These are phyloP conservation scores for Telmatochromis bifrenatus DNA, from an alignment of 2,113 vertebrate genomes.

Conservation along the genomic window DNA sequence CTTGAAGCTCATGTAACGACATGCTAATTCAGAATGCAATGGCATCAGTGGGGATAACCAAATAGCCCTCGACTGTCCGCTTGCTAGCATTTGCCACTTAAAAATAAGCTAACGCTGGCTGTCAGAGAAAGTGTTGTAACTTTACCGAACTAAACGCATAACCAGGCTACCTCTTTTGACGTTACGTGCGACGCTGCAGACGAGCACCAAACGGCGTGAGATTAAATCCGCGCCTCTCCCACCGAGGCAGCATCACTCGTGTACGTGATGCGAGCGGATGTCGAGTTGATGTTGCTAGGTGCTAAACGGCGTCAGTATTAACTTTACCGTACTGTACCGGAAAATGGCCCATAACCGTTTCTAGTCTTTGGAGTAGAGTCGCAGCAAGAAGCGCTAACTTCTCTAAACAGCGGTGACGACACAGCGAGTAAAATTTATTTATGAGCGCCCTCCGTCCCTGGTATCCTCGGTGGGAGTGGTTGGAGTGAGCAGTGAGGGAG, in stretches of 20 bases:
- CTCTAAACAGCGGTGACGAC: not conserved
- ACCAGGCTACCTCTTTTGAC: not conserved
- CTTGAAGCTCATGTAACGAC: not conserved
- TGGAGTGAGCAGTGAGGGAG: not conserved
- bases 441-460: not conserved
- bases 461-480: conserved; percentile 51
- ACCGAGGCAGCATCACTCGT: conserved; percentile 35
- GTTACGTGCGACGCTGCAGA: not conserved
- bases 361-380: not conserved
- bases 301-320: not conserved
- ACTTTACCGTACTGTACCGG: not conserved
- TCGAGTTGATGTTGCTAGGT: conserved; percentile 41
- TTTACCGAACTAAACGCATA: not conserved
- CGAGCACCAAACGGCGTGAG: not conserved
- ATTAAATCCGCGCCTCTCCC: conserved; percentile 36
- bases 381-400: not conserved
- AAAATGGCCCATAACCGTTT: not conserved
- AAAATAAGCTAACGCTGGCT: conserved; percentile 20
- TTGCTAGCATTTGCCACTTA: conserved; percentile 11
- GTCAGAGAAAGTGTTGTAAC: conserved; percentile 14
- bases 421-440: not conserved
- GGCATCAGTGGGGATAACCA: conserved; percentile 51
- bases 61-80: not conserved
- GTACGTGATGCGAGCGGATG: conserved; percentile 36
- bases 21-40: conserved; percentile 13